Evolutionary conservation across 2,113 vertebrate species (phyloP).

Genomic region (Gnathonemus longibarbis): DNA sequence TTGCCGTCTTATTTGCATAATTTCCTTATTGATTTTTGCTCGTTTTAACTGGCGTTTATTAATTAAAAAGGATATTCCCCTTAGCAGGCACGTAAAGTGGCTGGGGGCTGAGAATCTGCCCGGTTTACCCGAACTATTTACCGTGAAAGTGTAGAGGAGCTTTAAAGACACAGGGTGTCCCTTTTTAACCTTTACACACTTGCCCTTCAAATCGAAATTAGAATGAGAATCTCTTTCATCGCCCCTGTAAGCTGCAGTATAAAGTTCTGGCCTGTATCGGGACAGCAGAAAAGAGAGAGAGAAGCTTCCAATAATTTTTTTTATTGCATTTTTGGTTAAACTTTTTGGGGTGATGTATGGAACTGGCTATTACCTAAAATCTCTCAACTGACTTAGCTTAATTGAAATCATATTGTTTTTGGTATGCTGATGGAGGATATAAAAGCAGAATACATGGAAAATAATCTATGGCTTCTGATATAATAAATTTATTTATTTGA

Average conservation of each 20-base stretch:
- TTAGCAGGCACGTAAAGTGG: background rate
- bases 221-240: background rate
- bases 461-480: background rate
- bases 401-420: background rate
- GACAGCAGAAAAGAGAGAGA: background rate
- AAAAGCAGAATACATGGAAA: background rate
- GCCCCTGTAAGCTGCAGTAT: background rate
- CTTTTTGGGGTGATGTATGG: background rate
- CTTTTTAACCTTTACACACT: background rate
- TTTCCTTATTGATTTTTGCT: background rate
- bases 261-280: background rate
- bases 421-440: background rate
- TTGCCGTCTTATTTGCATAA: background rate
- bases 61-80: background rate
- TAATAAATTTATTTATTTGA: background rate
- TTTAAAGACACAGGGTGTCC: background rate
- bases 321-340: background rate
- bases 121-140: background rate
- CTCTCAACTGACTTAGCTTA: background rate
- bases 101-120: background rate
- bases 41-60: background rate
- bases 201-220: background rate
- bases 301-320: background rate
- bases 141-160: background rate
- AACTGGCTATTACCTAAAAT: background rate